Conservation (phyloP, 2,797 vertebrate species). For the Anguilla pacifica region DNA sequence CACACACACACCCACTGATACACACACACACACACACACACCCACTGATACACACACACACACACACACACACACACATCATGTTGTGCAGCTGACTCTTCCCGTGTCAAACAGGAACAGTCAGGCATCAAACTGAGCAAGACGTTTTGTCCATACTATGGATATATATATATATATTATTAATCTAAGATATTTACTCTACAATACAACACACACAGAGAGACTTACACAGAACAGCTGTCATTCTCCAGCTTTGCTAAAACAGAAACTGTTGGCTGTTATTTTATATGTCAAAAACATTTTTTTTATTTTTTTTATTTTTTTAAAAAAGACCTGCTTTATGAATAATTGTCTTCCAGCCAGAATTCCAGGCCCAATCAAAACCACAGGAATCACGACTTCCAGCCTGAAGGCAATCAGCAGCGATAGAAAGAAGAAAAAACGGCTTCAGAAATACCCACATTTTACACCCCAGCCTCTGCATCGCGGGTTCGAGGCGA, state of each 20-base stretch:
- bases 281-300: not conserved
- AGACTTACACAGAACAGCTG: not conserved
- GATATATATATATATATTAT: not conserved
- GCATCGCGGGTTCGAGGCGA: not conserved
- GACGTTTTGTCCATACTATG: not conserved
- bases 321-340: not conserved
- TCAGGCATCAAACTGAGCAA: not conserved
- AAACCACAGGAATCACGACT: not conserved
- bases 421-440: no score
- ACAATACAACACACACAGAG: not conserved
- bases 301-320: not conserved
- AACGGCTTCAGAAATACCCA: not conserved
- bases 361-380: not conserved
- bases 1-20: no score
- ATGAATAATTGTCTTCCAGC: not conserved
- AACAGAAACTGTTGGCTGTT: no score
- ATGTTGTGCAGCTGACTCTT: no score
- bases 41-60: no score
- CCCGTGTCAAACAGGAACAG: no score
- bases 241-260: not conserved
- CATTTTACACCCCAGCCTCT: not conserved
- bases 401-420: no score
- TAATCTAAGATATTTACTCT: not conserved
- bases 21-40: not conserved
- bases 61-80: not conserved